Conservation (phyloP, 2,888 invertebrate genomes). For the Epinotia nisella region DNA sequence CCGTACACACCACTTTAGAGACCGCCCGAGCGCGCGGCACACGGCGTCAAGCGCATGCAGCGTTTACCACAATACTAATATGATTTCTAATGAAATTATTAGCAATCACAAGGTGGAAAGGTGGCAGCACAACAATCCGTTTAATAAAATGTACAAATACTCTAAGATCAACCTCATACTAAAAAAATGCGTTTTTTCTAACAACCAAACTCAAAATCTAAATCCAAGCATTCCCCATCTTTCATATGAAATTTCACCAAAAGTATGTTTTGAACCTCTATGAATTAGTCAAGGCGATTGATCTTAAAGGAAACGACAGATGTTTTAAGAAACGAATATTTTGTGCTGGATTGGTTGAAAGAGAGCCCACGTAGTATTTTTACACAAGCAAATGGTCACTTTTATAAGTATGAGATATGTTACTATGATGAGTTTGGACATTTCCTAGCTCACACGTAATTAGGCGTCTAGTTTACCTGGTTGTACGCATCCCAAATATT, state of each 20-base stretch:
- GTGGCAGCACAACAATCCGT: neutral
- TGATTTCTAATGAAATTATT: conserved; percentile 51
- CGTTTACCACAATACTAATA: conserved; percentile 39
- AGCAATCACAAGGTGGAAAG: conserved; percentile 59
- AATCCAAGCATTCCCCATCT: neutral
- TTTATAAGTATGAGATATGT: conserved; percentile 56
- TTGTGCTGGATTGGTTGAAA: conserved; percentile 54
- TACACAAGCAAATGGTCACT: conserved; percentile 53
- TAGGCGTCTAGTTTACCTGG: conserved; percentile 66
- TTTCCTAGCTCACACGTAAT: conserved; percentile 41
- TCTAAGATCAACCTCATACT: neutral
- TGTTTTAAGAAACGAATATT: conserved; percentile 8
- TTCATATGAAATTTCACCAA: neutral
- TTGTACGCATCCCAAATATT: conserved; percentile 72
- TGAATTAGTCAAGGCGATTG: neutral
- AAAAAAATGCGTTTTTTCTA: neutral
- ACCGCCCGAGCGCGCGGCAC: conserved; percentile 4
- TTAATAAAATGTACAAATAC: conserved; percentile 5
- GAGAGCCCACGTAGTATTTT: conserved; percentile 68
- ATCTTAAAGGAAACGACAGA: neutral
- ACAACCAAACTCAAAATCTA: neutral
- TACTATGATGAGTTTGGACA: conserved; percentile 55
- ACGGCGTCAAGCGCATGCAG: conserved; percentile 40
- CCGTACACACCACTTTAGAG: conserved; percentile 39
- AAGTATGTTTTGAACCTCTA: neutral